Evolutionary conservation across 2,888 invertebrate genomes (phyloP), one percentile per base, ranked within the genome.

Genomic region (Adela reaumurella): DNA sequence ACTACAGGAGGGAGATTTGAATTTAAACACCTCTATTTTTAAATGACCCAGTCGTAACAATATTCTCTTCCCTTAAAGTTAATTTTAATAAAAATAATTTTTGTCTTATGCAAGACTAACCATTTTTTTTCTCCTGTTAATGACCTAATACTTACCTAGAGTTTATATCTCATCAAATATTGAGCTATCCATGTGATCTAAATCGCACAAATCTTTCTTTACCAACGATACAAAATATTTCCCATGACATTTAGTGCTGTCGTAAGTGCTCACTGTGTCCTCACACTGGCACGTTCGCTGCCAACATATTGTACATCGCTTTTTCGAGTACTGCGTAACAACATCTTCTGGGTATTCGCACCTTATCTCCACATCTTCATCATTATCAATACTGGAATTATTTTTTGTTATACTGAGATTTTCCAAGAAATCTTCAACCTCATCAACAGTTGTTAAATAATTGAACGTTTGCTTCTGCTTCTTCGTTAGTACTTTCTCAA

Each of bases 391-490:
- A 48, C 55, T 51, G n/a, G 55, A 48, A 48, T 64, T 59, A 29
- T 82, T 77, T 52, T 56, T 63, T 51, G 84, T 59, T 58, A 68
- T 60, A 55, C 86, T 83, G 65, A 85, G 70, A 47, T 84, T 65
- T 47, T 81, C 62, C 50, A 95, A 71, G 76, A 87, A 95, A 19
- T 84, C 72, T 54, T 90, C 74, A 19, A 94, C 89, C 57, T 83
- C 81, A 48, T 83, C 71, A 60, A 86, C 87, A 50, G 80, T 84
- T 56, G 83, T 83, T 17, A 94, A 76, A 55, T 83, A 82, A 68
- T 96, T 96, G 62, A 97, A 95, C 46, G 86, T 70, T 55, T 84
- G 77, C 59, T 92, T 86, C 59, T 91, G 85, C 46, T 82, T 70
- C 59, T 87, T 89, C 0, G 85, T 81, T 57, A 97, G 77, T 41